Evolutionary conservation across 2,888 invertebrate species (phyloP).

Genomic region (Cheilosia variabilis): DNA sequence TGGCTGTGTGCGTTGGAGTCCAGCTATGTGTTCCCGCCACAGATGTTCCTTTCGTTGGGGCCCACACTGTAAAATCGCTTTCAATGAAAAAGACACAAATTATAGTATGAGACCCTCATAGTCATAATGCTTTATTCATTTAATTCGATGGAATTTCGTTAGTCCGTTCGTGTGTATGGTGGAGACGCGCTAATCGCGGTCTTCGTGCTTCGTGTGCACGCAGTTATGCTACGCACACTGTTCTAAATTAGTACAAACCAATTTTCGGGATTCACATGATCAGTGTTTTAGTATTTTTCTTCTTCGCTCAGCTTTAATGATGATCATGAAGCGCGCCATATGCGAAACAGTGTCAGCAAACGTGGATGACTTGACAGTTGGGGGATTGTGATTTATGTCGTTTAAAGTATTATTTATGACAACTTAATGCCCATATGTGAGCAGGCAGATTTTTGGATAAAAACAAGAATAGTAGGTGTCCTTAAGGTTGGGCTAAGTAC

Average conservation of each 20-base stretch:
- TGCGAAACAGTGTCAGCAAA: slow-evolving; percentile 15
- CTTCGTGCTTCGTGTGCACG: slow-evolving; percentile 12
- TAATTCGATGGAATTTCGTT: slow-evolving; percentile 70
- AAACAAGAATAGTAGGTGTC: background rate
- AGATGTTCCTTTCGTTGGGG: slow-evolving; percentile 68
- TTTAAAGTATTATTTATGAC: slow-evolving; percentile 51
- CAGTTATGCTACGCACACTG: slow-evolving; percentile 19
- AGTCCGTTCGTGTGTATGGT: slow-evolving; percentile 14
- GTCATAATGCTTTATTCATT: slow-evolving; percentile 71
- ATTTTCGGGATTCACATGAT: slow-evolving; percentile 39
- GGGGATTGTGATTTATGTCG: slow-evolving; percentile 29
- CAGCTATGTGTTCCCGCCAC: slow-evolving; percentile 37
- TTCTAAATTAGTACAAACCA: slow-evolving; percentile 46
- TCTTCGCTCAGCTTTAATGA: slow-evolving; percentile 2
- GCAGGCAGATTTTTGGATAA: background rate
- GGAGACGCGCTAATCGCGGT: slow-evolving; percentile 46
- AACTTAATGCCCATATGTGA: slow-evolving; percentile 14
- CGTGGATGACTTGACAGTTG: slow-evolving; percentile 24
- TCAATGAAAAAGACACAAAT: slow-evolving; percentile 48
- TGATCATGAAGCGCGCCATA: slow-evolving; percentile 14
- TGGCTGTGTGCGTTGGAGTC: slow-evolving; percentile 60
- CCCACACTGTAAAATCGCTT: slow-evolving; percentile 61
- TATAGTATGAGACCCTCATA: slow-evolving; percentile 57
- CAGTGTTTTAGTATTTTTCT: background rate
- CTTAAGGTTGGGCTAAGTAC: slow-evolving; percentile 35